Conservation (phyloP, 2,797 vertebrate genomes). For the Loriculus beryllinus region DNA sequence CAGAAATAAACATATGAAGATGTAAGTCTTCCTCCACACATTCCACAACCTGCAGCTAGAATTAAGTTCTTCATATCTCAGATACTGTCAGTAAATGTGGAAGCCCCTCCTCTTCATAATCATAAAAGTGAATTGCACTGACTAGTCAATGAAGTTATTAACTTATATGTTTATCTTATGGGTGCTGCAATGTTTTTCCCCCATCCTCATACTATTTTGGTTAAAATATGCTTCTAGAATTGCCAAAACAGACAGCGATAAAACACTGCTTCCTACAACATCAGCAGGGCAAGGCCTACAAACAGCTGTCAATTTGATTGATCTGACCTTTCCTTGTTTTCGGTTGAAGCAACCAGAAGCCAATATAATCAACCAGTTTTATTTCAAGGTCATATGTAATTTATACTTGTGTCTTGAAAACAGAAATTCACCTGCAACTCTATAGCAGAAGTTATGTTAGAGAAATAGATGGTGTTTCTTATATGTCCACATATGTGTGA, state of each 20-base stretch:
- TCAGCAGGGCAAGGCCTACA: background rate
- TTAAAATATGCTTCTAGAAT: background rate
- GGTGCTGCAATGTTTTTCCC: background rate
- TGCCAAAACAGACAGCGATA: background rate
- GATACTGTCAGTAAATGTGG: background rate
- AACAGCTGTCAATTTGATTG: background rate
- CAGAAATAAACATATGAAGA: background rate
- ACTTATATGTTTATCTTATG: background rate
- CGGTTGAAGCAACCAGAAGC: background rate
- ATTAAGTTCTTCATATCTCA: background rate
- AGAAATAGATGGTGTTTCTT: background rate
- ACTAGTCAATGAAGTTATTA: background rate
- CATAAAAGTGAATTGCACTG: background rate
- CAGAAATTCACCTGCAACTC: background rate
- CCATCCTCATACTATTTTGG: background rate
- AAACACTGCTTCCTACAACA: background rate
- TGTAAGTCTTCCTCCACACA: background rate
- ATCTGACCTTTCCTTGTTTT: background rate
- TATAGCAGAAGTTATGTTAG: fast-evolving
- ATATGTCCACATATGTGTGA: background rate
- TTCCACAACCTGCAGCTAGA: background rate
- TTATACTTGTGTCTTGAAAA: background rate
- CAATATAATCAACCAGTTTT: background rate
- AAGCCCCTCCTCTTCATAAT: background rate
- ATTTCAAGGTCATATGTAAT: background rate